phyloP scores from a whole-genome alignment of 2,113 vertebrate species.

The Pedetes capensis region DNA sequence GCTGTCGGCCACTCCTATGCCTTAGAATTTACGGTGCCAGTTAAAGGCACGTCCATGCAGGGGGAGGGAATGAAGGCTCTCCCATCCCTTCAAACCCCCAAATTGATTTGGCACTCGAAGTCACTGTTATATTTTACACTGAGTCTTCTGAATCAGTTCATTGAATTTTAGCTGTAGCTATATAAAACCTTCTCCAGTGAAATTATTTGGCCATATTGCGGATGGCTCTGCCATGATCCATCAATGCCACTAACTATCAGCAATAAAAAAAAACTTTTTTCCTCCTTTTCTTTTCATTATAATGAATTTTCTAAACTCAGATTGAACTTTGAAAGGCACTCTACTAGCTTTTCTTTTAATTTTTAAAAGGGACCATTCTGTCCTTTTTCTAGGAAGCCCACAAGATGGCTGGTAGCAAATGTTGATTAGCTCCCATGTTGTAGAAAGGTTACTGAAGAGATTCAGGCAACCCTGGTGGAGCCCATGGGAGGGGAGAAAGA shows the following conservation, averaged over 20 bases:
- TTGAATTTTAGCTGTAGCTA: constrained; percentile 85
- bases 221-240: constrained; percentile 77
- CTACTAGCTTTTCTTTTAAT: constrained; percentile 66
- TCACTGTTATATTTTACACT: constrained; percentile 85
- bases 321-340: constrained; percentile 67
- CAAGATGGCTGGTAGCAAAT: not conserved
- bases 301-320: constrained; percentile 76
- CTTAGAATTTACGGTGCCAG: constrained; percentile 81
- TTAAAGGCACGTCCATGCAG: constrained; percentile 79
- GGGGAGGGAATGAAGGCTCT: constrained; percentile 69
- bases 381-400: constrained; percentile 62
- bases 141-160: constrained; percentile 85
- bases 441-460: constrained; percentile 51
- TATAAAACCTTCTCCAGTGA: constrained; percentile 82
- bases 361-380: constrained; percentile 66
- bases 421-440: not conserved
- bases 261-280: constrained; percentile 74
- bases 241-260: constrained; percentile 82
- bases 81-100: constrained; percentile 77
- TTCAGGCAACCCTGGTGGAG: constrained; percentile 21
- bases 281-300: constrained; percentile 74
- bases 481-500: constrained; percentile 50
- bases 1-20: constrained; percentile 57
- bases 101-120: constrained; percentile 83
- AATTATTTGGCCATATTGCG: constrained; percentile 81